phyloP scores from a whole-genome alignment of 2,888 invertebrate species.

The Ischnura elegans region DNA sequence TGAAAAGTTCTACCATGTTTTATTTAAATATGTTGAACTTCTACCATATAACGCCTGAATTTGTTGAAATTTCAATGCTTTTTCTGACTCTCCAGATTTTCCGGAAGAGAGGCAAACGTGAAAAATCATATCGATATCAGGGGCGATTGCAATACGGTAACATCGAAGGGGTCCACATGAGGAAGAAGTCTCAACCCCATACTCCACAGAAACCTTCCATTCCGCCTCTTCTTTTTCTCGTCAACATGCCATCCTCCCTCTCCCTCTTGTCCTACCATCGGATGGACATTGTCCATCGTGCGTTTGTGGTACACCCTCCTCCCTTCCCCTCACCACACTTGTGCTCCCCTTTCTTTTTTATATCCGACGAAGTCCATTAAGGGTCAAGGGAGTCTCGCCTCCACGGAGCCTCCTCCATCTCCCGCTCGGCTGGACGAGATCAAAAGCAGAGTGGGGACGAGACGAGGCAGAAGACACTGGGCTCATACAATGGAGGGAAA shows the following conservation, averaged over 20 bases:
- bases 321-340: neutral
- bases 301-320: neutral
- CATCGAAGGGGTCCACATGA: too few relatives aligned
- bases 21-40: too few relatives aligned
- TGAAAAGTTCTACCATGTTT: too few relatives aligned
- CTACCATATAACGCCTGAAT: too few relatives aligned
- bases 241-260: neutral
- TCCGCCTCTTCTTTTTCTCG: neutral
- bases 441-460: neutral
- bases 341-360: neutral
- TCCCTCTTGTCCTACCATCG: neutral
- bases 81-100: too few relatives aligned
- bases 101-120: too few relatives aligned
- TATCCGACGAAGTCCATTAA: conserved; percentile 20
- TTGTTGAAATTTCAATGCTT: too few relatives aligned
- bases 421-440: neutral
- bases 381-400: conserved; percentile 21
- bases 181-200: too few relatives aligned
- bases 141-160: too few relatives aligned
- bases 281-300: neutral
- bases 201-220: neutral
- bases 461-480: neutral
- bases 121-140: too few relatives aligned
- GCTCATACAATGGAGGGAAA: neutral
- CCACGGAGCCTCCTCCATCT: neutral